Percentiles rank a stretch among this genome's conserved stretches.
phyloP scores from a whole-genome alignment of 2,113 vertebrate genomes.

The Platichthys stellatus region DNA sequence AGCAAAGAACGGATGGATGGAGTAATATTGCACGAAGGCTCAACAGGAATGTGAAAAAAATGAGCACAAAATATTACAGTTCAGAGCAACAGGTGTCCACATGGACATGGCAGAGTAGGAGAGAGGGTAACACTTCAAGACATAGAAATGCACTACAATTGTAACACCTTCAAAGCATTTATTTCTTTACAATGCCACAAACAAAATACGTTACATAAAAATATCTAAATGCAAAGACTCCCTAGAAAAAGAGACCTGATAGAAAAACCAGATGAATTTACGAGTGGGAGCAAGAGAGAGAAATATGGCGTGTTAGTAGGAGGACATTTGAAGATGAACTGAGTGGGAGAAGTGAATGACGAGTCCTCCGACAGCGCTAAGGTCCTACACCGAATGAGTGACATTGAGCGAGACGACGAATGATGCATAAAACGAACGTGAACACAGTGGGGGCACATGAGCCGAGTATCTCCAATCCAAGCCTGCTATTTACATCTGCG shows the following conservation, averaged over 20 bases:
- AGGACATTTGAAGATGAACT: constrained; percentile 60
- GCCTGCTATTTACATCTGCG: constrained; percentile 70
- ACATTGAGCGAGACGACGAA: constrained; percentile 34
- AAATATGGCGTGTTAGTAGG: constrained; percentile 22
- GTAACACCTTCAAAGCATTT: background rate
- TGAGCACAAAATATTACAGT: background rate
- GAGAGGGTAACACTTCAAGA: background rate
- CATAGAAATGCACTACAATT: background rate
- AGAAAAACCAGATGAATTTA: constrained; percentile 41
- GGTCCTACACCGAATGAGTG: constrained; percentile 33
- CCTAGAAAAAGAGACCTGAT: constrained; percentile 28
- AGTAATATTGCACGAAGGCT: background rate
- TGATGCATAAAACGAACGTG: constrained; percentile 26
- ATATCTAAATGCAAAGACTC: constrained; percentile 1
- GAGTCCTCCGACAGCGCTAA: constrained; percentile 14
- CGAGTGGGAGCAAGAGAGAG: constrained; percentile 7
- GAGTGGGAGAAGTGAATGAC: constrained; percentile 52
- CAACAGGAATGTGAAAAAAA: constrained; percentile 21
- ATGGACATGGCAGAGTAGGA: background rate
- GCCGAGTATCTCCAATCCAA: constrained; percentile 24
- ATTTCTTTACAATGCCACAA: background rate
- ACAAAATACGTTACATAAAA: background rate
- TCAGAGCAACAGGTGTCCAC: constrained; percentile 24
- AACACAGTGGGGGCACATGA: constrained; percentile 42
- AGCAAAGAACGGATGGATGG: constrained; percentile 18